phyloP scores from a whole-genome alignment of 2,888 invertebrate species.

The Copidosoma aretas region DNA sequence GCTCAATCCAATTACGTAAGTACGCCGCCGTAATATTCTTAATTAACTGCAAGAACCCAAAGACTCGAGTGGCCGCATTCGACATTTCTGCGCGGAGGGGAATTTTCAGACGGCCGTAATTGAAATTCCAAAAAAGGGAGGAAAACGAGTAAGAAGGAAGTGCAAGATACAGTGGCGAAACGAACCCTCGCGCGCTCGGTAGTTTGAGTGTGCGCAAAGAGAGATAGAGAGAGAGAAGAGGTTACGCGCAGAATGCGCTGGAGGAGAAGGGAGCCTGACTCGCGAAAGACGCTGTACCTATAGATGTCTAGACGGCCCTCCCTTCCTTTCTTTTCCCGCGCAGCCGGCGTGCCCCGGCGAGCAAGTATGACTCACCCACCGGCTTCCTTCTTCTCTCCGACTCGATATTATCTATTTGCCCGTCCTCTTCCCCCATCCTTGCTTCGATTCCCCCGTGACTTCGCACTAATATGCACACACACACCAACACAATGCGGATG shows the following conservation, averaged over 20 bases:
- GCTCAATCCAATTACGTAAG: background rate
- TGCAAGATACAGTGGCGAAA: background rate
- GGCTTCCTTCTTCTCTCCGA: too few relatives aligned
- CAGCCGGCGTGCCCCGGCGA: background rate
- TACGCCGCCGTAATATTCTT: background rate
- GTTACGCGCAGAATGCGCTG: conserved; percentile 13
- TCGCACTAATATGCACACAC: background rate
- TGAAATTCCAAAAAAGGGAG: background rate
- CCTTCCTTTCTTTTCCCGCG: too few relatives aligned
- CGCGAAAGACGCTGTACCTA: background rate
- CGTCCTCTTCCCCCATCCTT: background rate
- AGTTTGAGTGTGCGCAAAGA: background rate
- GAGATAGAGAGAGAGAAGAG: background rate
- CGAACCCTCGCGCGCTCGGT: background rate
- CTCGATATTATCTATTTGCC: too few relatives aligned
- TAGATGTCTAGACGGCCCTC: conserved; percentile 7
- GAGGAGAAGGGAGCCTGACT: background rate
- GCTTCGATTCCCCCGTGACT: background rate
- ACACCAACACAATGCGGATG: background rate
- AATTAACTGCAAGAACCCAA: too few relatives aligned
- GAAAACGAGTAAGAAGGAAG: background rate
- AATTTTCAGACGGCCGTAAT: background rate
- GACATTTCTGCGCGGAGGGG: background rate
- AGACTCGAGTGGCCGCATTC: background rate
- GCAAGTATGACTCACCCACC: background rate